Conservation (phyloP, 2,113 vertebrate species). For the Dicerorhinus sumatrensis region DNA sequence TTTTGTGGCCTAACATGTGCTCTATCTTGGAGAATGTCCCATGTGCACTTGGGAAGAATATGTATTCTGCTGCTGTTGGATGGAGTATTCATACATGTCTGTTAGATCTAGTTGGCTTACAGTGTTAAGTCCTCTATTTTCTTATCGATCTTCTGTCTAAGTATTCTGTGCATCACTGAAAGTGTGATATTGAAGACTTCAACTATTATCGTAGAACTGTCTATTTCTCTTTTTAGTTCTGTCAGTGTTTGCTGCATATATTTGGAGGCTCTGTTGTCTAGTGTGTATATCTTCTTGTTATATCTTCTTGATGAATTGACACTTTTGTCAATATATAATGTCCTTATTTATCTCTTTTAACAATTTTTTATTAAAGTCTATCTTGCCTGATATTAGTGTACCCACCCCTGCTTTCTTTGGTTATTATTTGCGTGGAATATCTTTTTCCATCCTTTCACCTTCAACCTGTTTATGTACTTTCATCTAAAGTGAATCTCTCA, state of each 20-base stretch:
- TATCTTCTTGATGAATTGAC: not conserved
- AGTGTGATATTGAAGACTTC: not conserved
- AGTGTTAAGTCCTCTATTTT: constrained; percentile 37
- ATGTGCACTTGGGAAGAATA: not conserved
- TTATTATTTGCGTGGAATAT: not conserved
- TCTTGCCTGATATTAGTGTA: not conserved
- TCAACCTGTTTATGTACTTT: not conserved
- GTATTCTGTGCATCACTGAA: not conserved
- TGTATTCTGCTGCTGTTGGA: not conserved
- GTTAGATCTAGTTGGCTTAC: not conserved
- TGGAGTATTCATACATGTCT: not conserved
- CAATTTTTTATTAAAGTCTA: not conserved
- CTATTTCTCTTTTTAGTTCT: not conserved
- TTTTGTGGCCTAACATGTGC: not conserved
- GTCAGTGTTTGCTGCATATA: not conserved
- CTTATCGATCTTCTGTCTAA: not conserved
- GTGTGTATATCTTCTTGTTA: not conserved
- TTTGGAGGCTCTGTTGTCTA: not conserved
- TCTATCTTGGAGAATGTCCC: not conserved
- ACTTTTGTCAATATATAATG: not conserved
- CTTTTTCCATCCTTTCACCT: not conserved
- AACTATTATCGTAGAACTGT: not conserved
- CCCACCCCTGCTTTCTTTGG: not conserved
- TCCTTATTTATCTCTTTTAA: not conserved
- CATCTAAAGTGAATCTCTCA: not conserved